These are phyloP conservation scores for Bujurquina vittata DNA, from an alignment of 2,113 vertebrate genomes.

Conservation along the genomic window DNA sequence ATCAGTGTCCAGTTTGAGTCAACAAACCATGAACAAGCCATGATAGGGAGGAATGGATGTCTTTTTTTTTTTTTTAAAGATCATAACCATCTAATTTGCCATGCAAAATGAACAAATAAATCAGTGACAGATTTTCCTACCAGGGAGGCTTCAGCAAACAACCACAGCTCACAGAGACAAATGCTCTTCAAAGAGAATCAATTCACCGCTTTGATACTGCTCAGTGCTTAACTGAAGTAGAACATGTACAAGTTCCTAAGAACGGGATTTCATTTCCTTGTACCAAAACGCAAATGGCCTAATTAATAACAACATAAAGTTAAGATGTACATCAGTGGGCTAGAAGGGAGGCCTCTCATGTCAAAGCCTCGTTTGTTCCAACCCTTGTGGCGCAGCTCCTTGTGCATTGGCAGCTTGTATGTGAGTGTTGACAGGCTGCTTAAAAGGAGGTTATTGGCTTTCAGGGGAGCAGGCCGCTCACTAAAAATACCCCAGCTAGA, in stretches of 20 bases:
- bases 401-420: background rate
- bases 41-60: background rate
- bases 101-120: conserved; percentile 39
- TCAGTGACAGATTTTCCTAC: background rate
- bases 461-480: conserved; percentile 42
- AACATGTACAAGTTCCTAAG: background rate
- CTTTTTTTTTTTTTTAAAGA: background rate
- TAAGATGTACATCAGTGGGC: background rate
- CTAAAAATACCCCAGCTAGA: conserved; percentile 64
- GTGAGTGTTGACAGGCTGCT: conserved; percentile 27
- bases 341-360: background rate
- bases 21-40: background rate
- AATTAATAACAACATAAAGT: conserved; percentile 4
- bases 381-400: background rate
- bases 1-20: background rate
- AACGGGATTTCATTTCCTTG: background rate
- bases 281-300: background rate
- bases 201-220: background rate
- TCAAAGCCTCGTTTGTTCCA: background rate
- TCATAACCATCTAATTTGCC: conserved; percentile 44
- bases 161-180: conserved; percentile 3
- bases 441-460: conserved; percentile 66
- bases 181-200: background rate
- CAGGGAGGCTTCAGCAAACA: conserved; percentile 24
- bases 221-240: background rate